Evolutionary conservation across 2,113 vertebrate genomes (phyloP).

Genomic region (Aldabrachelys gigantea): DNA sequence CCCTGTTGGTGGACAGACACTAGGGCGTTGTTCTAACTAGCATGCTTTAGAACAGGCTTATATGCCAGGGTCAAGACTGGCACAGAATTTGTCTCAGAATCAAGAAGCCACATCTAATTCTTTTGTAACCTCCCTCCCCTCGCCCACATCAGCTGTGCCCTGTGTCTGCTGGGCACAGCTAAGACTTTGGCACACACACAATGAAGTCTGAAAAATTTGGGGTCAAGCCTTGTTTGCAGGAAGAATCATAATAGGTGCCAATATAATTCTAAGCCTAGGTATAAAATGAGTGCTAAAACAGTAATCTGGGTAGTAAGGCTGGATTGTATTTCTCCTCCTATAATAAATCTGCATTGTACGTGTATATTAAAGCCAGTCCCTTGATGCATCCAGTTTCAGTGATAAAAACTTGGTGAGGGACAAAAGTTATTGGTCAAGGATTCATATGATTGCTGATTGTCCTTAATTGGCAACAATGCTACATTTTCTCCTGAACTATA

Average conservation of each 20-base stretch:
- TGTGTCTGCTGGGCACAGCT: not conserved
- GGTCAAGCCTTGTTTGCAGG: not conserved
- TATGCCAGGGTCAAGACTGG: not conserved
- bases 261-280: not conserved
- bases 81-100: not conserved
- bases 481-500: slow-evolving; percentile 49
- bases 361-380: slow-evolving; percentile 60
- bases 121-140: not conserved
- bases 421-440: slow-evolving; percentile 16
- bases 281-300: slow-evolving; percentile 53
- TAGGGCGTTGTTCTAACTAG: not conserved
- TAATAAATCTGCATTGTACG: slow-evolving; percentile 54
- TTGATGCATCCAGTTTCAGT: slow-evolving; percentile 58
- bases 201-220: not conserved
- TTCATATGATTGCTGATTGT: slow-evolving; percentile 41
- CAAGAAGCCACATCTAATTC: not conserved
- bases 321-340: slow-evolving; percentile 39
- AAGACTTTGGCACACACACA: not conserved
- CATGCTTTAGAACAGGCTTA: not conserved
- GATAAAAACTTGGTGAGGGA: slow-evolving; percentile 59
- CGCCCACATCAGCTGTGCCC: not conserved
- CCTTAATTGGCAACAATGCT: slow-evolving; percentile 40
- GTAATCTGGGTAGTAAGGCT: slow-evolving; percentile 50
- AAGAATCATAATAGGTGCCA: slow-evolving; percentile 42
- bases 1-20: too few species aligned